Base-by-base conservation (phyloP, 2,888 invertebrate species). In the Xestia ashworthii region DNA sequence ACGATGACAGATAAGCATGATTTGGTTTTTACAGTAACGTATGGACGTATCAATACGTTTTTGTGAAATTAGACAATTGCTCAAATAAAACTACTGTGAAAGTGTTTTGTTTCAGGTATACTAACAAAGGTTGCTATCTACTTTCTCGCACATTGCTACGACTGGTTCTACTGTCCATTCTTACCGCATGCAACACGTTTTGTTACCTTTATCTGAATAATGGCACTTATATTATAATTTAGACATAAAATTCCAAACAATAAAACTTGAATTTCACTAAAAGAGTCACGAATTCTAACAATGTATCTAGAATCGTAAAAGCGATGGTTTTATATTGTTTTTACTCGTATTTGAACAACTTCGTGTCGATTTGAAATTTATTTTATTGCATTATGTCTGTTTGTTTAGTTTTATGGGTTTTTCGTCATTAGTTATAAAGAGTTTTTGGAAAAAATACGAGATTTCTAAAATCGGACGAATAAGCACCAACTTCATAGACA, bases 181-280 rank as follows among this genome's bases (percentile, higher is more conserved):
- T 41, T 78, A n/a, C n/a, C 5, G 0, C 25, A 25, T 53, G 22
- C 6, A 22, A 53, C 32, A 62, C 4, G 19, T 64, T 66, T 67
- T 78, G 71, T 70, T 70, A 41, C 72, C 38, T 66, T 64, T 71
- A 78, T 87, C 41, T 50, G 16, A 66, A 81, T 76, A 87, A 84
- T 78, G 70, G 55, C 74, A 72, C 65, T 86, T 74, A 22, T 83
- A 86, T 86, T 78, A 80, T 89, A 85, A 87, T 87, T 79, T 83
- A 87, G 89, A 88, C 89, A 83, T 88, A 84, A 87, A 80, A 84
- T 44, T 66, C 64, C 62, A 67, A 76, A 86, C 73, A 87, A 84
- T 85, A 85, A 89, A 88, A 87, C n/a, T 76, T 58, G 68, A 22
- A 73, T 85, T 78, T 83, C 82, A 85, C 77, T 80, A 76, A 81